A percentile compares a stretch with the other conserved stretches of the same genome.
These are phyloP conservation scores for Polyommatus icarus DNA, from an alignment of 2,888 invertebrate genomes.

Conservation along the genomic window DNA sequence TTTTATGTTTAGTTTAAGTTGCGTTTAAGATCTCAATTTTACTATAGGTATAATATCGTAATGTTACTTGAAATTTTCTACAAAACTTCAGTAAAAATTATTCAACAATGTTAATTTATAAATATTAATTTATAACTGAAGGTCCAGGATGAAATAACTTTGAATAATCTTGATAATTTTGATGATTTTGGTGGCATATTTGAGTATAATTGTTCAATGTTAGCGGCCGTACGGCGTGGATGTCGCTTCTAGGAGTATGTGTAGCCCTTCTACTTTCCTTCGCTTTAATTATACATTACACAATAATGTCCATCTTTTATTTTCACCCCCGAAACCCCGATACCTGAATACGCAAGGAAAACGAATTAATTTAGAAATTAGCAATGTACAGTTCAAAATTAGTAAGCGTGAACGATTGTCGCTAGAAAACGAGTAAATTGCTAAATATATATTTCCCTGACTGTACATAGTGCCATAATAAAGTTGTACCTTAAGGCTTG, in stretches of 20 bases:
- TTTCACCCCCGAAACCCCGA: constrained; percentile 35
- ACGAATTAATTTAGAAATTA: no score
- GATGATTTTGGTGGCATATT: background rate
- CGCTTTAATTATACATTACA: constrained; percentile 71
- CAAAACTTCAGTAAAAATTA: background rate
- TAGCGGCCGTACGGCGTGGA: constrained; percentile 45
- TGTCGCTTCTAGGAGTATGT: constrained; percentile 59
- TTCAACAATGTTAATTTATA: no score
- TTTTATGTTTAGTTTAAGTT: background rate
- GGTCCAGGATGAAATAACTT: no score
- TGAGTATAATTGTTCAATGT: constrained; percentile 38
- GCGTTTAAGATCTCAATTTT: background rate
- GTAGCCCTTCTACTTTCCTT: constrained; percentile 72
- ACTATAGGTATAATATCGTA: background rate
- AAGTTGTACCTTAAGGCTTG: no score
- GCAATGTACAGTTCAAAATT: no score
- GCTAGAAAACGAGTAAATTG: no score
- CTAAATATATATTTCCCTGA: no score
- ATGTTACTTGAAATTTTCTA: background rate
- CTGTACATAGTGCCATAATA: no score
- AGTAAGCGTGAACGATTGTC: no score
- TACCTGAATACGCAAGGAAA: background rate
- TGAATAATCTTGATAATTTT: background rate
- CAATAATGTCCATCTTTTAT: constrained; percentile 47
- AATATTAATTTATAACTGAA: no score